These are phyloP conservation scores for Leucozona laternaria DNA, from an alignment of 2,888 invertebrate species.

Conservation along the genomic window DNA sequence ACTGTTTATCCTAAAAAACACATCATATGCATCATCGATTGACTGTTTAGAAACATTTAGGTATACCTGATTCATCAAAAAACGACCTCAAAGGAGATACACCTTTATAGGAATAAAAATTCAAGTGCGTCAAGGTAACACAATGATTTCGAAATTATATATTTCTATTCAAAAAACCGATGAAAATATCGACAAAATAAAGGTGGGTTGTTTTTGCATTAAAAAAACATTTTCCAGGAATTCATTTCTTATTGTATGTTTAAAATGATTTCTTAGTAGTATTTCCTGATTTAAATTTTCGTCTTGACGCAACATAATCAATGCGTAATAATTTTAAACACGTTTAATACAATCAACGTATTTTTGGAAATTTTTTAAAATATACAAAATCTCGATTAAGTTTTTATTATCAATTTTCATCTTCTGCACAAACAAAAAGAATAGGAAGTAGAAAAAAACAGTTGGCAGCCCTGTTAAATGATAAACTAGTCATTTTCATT, in stretches of 20 bases:
- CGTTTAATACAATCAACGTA: not conserved
- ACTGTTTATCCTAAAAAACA: too few species aligned
- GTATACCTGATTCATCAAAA: too few species aligned
- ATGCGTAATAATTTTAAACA: not conserved
- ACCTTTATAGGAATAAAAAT: not conserved
- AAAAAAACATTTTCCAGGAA: not conserved
- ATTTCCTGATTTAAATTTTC: not conserved
- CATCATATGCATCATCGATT: too few species aligned
- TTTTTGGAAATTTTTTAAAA: not conserved
- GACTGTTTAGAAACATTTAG: too few species aligned
- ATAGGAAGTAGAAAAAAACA: too few species aligned
- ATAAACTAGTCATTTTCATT: not conserved
- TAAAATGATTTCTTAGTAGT: not conserved
- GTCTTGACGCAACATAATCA: not conserved
- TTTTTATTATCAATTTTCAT: too few species aligned
- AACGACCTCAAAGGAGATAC: too few species aligned
- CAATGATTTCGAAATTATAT: not conserved
- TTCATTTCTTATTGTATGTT: not conserved
- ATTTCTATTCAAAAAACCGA: not conserved
- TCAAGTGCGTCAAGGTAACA: not conserved
- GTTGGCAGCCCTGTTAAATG: not conserved
- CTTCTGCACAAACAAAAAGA: too few species aligned
- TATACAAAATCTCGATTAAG: too few species aligned
- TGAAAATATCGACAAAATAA: not conserved
- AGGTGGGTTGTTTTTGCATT: not conserved